These are phyloP conservation scores for Cheilosia scutellata DNA, from an alignment of 2,888 invertebrate species.

Conservation along the genomic window DNA sequence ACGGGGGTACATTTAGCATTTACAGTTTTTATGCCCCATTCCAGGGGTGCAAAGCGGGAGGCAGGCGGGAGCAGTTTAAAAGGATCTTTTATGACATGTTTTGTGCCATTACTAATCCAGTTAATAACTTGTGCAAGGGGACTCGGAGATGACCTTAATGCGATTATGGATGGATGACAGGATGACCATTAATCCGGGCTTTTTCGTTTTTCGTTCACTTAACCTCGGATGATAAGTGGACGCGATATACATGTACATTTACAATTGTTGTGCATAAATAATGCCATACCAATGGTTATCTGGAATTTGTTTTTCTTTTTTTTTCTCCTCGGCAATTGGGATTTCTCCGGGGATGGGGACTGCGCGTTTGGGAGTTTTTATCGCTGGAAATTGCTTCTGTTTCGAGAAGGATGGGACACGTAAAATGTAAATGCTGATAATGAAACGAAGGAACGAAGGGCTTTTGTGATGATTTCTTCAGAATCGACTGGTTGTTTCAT, in stretches of 20 bases:
- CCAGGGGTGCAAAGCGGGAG: not conserved
- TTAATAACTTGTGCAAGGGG: constrained; percentile 34
- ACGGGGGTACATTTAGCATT: not conserved
- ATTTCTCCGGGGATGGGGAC: not conserved
- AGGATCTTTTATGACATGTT: constrained; percentile 49
- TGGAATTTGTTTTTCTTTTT: too few species aligned
- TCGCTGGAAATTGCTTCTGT: not conserved
- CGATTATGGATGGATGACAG: constrained; percentile 15
- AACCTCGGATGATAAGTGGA: not conserved
- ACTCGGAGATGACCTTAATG: constrained; percentile 16
- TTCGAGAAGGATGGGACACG: too few species aligned
- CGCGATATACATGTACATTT: not conserved
- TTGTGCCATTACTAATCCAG: constrained; percentile 46
- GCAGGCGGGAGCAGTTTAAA: constrained; percentile 34
- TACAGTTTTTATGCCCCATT: constrained; percentile 35
- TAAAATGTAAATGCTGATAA: constrained; percentile 1
- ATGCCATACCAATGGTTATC: not conserved
- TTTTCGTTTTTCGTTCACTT: constrained; percentile 6
- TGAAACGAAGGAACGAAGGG: not conserved
- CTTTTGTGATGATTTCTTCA: too few species aligned
- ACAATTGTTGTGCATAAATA: not conserved
- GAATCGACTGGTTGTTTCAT: too few species aligned
- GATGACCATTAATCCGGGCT: not conserved
- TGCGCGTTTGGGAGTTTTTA: too few species aligned
- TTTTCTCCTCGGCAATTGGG: too few species aligned